Conservation (phyloP, 2,797 vertebrate species). For the Parambassis ranga region DNA sequence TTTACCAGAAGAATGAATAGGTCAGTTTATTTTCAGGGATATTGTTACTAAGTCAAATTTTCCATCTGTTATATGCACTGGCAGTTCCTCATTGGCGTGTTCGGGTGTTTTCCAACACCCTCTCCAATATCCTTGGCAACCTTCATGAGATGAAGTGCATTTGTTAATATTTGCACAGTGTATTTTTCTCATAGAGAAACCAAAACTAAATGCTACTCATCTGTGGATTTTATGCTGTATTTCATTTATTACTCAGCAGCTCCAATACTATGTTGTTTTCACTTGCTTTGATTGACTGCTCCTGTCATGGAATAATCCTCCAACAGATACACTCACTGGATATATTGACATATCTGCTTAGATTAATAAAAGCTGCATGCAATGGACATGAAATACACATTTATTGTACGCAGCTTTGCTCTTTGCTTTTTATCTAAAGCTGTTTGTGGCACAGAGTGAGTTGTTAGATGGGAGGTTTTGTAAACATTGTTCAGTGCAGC, state of each 20-base stretch:
- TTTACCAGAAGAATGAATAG: no score
- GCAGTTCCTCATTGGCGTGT: neutral
- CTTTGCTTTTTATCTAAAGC: neutral
- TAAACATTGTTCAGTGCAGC: neutral
- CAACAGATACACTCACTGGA: neutral
- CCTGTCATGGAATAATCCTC: neutral
- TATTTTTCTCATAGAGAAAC: neutral
- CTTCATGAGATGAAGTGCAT: slow-evolving; percentile 75
- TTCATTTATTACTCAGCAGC: neutral
- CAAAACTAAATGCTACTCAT: no score
- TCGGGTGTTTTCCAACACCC: slow-evolving; percentile 2
- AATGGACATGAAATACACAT: neutral
- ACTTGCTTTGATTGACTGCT: neutral
- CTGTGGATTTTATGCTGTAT: neutral
- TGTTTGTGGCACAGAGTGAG: neutral
- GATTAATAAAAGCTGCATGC: neutral
- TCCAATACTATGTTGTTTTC: no score
- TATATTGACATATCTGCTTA: neutral
- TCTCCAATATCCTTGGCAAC: slow-evolving; percentile 68
- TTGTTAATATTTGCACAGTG: neutral
- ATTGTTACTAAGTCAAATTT: neutral
- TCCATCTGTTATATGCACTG: slow-evolving; percentile 22
- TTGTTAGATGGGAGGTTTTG: neutral
- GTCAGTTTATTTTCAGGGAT: neutral
- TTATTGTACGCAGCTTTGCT: neutral